A percentile compares a stretch with the other conserved stretches of the same genome.
Conservation (phyloP, 92 coral and sea anemone species). For the Epizoanthus rinbou region DNA sequence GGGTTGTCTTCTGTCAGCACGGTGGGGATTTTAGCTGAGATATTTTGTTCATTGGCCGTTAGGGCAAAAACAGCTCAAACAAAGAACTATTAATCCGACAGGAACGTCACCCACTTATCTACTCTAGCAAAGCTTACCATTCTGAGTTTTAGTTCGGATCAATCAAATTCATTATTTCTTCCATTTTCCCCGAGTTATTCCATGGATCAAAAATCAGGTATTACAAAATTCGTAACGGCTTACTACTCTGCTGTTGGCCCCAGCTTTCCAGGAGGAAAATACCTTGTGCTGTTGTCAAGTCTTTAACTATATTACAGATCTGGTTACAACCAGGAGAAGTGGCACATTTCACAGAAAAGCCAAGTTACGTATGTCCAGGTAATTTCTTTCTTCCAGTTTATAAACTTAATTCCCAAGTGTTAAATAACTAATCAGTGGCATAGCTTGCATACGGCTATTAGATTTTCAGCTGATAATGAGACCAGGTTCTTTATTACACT, state of each 20-base stretch:
- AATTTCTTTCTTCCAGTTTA: neutral
- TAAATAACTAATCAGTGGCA: neutral
- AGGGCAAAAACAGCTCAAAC: too few species aligned
- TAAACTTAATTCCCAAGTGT: neutral
- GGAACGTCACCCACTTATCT: too few species aligned
- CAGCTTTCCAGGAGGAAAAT: too few species aligned
- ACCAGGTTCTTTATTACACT: neutral
- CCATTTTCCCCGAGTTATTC: neutral
- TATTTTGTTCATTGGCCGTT: too few species aligned
- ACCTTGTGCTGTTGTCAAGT: neutral
- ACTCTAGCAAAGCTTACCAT: too few species aligned
- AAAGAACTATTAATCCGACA: too few species aligned
- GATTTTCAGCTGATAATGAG: too few species aligned
- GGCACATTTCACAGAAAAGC: slow-evolving; percentile 58
- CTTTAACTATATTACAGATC: slow-evolving; percentile 63
- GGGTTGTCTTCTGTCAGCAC: too few species aligned
- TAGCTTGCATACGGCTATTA: neutral
- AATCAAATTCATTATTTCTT: too few species aligned
- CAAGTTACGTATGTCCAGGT: slow-evolving; percentile 92
- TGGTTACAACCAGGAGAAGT: slow-evolving; percentile 90
- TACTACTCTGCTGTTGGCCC: neutral
- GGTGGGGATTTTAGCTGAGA: too few species aligned
- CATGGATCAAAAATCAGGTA: neutral
- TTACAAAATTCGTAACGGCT: neutral
- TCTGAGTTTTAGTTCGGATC: too few species aligned